A percentile compares a stretch with the other conserved stretches of the same genome.
phyloP scores from a whole-genome alignment of 2,888 invertebrate genomes.

The Acronicta alni region DNA sequence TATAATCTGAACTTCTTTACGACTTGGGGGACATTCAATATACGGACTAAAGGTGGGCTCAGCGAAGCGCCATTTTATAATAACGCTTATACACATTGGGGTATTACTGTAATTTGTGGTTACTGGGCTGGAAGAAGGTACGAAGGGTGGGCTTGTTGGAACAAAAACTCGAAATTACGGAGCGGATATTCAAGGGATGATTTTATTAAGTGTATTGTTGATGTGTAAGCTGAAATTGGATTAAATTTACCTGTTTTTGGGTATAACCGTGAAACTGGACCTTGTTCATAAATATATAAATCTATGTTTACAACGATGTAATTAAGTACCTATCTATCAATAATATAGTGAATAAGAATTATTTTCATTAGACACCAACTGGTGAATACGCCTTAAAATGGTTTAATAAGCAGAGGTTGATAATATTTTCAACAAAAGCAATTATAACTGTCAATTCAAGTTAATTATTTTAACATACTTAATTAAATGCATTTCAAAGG shows the following conservation, averaged over 20 bases:
- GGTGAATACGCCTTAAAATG: constrained; percentile 11
- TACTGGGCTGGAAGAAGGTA: constrained; percentile 57
- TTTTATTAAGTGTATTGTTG: constrained; percentile 44
- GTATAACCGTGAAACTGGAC: constrained; percentile 10
- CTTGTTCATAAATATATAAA: neutral
- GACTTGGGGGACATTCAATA: constrained; percentile 59
- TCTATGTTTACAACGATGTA: neutral
- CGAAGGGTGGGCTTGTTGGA: constrained; percentile 26
- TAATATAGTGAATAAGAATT: too few species aligned
- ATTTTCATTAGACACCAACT: constrained; percentile 6
- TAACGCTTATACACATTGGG: constrained; percentile 57
- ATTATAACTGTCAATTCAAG: constrained; percentile 39
- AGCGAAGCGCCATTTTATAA: constrained; percentile 51
- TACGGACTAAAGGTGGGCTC: constrained; percentile 49
- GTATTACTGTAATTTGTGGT: constrained; percentile 65
- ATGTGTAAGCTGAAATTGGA: constrained; percentile 26
- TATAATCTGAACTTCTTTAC: constrained; percentile 55
- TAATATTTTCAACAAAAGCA: constrained; percentile 20
- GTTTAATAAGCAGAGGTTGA: constrained; percentile 20
- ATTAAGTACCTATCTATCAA: neutral
- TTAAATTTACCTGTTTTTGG: constrained; percentile 23
- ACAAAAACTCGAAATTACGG: constrained; percentile 53
- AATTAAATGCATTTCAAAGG: constrained; percentile 1
- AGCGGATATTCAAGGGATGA: constrained; percentile 47
- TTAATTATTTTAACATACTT: constrained; percentile 24